Base-by-base conservation (phyloP, 2,113 vertebrate genomes). In the Leptobrachium ailaonicum region DNA sequence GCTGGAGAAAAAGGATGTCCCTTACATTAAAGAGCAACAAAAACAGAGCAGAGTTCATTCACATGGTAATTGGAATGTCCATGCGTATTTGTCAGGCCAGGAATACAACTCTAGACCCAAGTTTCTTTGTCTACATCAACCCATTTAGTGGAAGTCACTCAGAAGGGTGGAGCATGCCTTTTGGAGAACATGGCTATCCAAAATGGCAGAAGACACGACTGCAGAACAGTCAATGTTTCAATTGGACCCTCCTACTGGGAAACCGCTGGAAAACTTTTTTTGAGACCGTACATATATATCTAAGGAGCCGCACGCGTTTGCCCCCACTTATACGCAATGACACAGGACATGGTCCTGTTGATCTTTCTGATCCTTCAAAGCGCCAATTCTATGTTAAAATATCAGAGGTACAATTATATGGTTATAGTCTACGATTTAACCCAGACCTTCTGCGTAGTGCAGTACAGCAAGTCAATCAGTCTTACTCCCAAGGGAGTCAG, bases 1-100 rank as follows among this genome's bases (percentile, higher is more conserved):
- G 97, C 84, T 99, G 97, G 97, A 96, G 98, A 85, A 98, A 98
- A 82, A 95, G 97, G 85, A 98, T 99, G 98, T 99, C 97, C 62
- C 95, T 99, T 82, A 99, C 97, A n/a, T 91, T 99, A 78, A 99
- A 99, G 89, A 99, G 98, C 93, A 99, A 99, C 96, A 98, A 98
- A 90, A 98, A 99, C 90, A 90, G 97, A 76, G 97, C 98, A 95
- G 97, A 98, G 91, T 99, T 98, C 90, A 95, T 99, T 86, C 98
- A 99, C 88, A 98, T 99, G 97, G 96, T 98, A 77, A 96, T 99
- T 0, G 98, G 98, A 64, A 94, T 99, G 82, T 98, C 97, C 72
- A 98, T 99, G 97, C 96, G 98, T 80, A 98, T 99, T 90, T 99
- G 98, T 86, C 98, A 99, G 89, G 98, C 98, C 95, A 93, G 96